These are phyloP conservation scores for Frieseomelitta varia DNA, from an alignment of 1,140 invertebrate species.

Conservation along the genomic window DNA sequence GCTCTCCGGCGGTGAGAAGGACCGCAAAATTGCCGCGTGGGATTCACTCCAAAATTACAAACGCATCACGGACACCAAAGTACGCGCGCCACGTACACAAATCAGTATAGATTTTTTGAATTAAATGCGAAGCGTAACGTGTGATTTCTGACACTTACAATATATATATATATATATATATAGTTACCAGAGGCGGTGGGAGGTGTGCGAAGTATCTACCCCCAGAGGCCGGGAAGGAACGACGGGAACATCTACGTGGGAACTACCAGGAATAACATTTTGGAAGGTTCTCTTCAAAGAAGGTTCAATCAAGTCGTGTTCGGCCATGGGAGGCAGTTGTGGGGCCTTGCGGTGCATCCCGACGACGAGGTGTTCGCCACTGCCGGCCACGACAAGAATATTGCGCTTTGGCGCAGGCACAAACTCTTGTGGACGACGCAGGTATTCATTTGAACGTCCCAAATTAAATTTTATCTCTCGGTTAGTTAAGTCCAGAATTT, in stretches of 20 bases:
- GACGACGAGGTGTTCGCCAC: slow-evolving; percentile 96
- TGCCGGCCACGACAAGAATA: slow-evolving; percentile 95
- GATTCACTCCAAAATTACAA: slow-evolving; percentile 95
- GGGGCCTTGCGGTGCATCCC: slow-evolving; percentile 94
- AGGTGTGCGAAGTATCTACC: slow-evolving; percentile 93
- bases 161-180: too few species aligned
- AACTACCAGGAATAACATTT: slow-evolving; percentile 95
- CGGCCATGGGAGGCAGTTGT: slow-evolving; percentile 94
- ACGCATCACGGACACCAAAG: slow-evolving; percentile 94
- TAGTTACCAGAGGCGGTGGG: slow-evolving; percentile 92
- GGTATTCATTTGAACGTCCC: slow-evolving; percentile 79
- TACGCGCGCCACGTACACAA: slow-evolving; percentile 69
- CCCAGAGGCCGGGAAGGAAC: slow-evolving; percentile 91
- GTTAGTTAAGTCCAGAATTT: not conserved
- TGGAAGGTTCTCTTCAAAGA: slow-evolving; percentile 95
- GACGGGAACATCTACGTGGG: slow-evolving; percentile 96
- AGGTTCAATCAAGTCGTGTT: slow-evolving; percentile 95
- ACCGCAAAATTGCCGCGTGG: slow-evolving; percentile 95
- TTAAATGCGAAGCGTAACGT: not conserved
- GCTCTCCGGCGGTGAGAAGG: slow-evolving; percentile 94
- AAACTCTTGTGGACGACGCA: slow-evolving; percentile 94
- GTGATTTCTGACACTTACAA: not conserved
- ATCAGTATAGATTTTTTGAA: not conserved
- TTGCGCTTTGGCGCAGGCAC: slow-evolving; percentile 94
- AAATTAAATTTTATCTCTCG: not conserved